Evolutionary conservation across 2,888 invertebrate genomes (phyloP).

Genomic region (Endotricha flammealis): DNA sequence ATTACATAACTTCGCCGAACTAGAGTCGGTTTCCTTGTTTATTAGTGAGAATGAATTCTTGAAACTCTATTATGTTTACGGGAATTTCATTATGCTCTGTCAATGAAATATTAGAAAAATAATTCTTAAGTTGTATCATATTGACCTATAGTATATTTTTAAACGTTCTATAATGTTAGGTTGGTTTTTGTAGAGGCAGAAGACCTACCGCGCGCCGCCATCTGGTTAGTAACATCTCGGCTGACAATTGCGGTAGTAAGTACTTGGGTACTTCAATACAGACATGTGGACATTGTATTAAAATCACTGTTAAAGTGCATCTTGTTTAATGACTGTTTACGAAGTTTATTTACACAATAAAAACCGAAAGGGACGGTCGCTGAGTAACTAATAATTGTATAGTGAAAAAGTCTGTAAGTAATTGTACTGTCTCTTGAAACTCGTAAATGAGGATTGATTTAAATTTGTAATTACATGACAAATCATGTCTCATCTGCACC

Average conservation of each 20-base stretch:
- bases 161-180: constrained; percentile 14
- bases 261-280: constrained; percentile 38
- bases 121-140: too few relatives aligned
- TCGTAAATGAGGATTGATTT: too few relatives aligned
- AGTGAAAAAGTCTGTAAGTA: too few relatives aligned
- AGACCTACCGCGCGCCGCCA: constrained; percentile 65
- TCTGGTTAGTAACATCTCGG: constrained; percentile 68
- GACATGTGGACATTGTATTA: constrained; percentile 33
- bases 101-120: constrained; percentile 6
- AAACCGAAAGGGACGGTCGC: too few relatives aligned
- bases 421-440: too few relatives aligned
- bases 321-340: constrained; percentile 9
- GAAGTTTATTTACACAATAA: neutral
- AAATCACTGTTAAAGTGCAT: constrained; percentile 20
- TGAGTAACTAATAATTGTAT: too few relatives aligned
- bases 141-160: constrained; percentile 5
- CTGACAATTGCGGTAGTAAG: constrained; percentile 63
- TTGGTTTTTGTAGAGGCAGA: constrained; percentile 45
- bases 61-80: constrained; percentile 32
- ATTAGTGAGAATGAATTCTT: constrained; percentile 65
- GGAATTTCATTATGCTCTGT: constrained; percentile 29
- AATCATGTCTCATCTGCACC: too few relatives aligned
- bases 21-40: constrained; percentile 69
- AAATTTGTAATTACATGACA: too few relatives aligned
- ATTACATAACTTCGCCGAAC: constrained; percentile 70